These are phyloP conservation scores for Blennius ocellaris DNA, from an alignment of 2,113 vertebrate genomes.

Conservation along the genomic window DNA sequence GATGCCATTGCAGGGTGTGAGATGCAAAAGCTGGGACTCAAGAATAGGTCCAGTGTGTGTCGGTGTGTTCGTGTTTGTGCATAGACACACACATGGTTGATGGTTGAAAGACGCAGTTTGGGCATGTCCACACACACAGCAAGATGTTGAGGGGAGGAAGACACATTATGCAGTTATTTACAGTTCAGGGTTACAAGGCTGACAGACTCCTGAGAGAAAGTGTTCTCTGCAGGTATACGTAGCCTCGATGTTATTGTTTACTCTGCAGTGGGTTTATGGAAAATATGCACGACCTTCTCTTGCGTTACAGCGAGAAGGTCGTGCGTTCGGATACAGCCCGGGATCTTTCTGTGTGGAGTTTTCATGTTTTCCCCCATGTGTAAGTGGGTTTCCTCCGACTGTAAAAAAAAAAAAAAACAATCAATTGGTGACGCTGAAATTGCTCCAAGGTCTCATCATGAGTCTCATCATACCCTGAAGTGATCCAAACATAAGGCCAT, in stretches of 20 bases:
- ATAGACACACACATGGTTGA: background rate
- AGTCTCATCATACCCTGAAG: background rate
- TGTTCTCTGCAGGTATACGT: constrained; percentile 1
- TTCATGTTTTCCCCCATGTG: too few relatives aligned
- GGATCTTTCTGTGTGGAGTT: too few relatives aligned
- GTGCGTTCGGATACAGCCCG: too few relatives aligned
- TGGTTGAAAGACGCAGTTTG: constrained; percentile 23
- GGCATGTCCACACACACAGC: constrained; percentile 50
- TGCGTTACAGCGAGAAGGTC: too few relatives aligned
- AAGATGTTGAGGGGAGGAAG: constrained; percentile 18
- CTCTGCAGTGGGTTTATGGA: too few relatives aligned
- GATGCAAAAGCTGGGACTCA: constrained; percentile 5
- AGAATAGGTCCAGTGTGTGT: constrained; percentile 1
- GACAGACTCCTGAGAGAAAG: constrained; percentile 40
- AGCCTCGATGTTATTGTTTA: too few relatives aligned
- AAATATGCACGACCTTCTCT: too few relatives aligned
- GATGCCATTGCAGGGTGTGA: constrained; percentile 65
- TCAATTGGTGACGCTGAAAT: too few relatives aligned
- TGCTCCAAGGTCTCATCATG: too few relatives aligned
- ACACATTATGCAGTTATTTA: constrained; percentile 24
- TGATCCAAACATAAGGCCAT: constrained; percentile 7
- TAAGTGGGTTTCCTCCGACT: too few relatives aligned
- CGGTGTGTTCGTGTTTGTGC: constrained; percentile 13
- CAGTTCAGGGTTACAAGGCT: background rate
- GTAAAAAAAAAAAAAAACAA: too few relatives aligned